These are phyloP conservation scores for Menura novaehollandiae DNA, from an alignment of 2,113 vertebrate genomes.

Conservation along the genomic window DNA sequence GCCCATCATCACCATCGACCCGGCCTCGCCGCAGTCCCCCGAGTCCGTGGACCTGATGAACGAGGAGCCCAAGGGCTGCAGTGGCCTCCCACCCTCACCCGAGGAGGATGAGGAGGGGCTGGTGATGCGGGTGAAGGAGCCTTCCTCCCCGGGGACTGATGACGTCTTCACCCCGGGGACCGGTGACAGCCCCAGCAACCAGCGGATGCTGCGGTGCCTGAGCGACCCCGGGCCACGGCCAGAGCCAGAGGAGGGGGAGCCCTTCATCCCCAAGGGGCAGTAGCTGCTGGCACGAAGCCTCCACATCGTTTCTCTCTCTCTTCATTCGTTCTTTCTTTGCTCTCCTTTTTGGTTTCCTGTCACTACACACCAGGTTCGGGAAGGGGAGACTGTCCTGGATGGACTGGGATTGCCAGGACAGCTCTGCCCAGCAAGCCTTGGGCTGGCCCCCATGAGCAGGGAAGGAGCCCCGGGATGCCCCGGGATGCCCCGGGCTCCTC, in stretches of 20 bases:
- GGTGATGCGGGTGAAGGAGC: slow-evolving; percentile 75
- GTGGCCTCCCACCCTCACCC: slow-evolving; percentile 12
- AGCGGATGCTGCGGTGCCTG: slow-evolving; percentile 87
- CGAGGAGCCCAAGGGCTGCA: slow-evolving; percentile 74
- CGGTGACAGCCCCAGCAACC: slow-evolving; percentile 72
- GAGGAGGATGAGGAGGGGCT: slow-evolving; percentile 78
- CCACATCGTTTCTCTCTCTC: not conserved
- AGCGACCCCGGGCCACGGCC: slow-evolving; percentile 91
- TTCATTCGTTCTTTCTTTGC: not conserved
- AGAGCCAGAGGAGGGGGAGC: slow-evolving; percentile 86
- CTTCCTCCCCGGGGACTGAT: slow-evolving; percentile 68
- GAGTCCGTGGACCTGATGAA: slow-evolving; percentile 82
- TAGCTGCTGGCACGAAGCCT: slow-evolving; percentile 6
- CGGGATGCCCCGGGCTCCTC: not conserved
- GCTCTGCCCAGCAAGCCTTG: not conserved
- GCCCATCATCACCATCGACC: slow-evolving; percentile 90
- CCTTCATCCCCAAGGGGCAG: slow-evolving; percentile 83
- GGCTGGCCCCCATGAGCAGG: not conserved
- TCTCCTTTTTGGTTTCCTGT: slow-evolving; percentile 14
- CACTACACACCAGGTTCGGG: not conserved
- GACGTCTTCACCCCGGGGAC: slow-evolving; percentile 73
- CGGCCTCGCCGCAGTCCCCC: slow-evolving; percentile 88
- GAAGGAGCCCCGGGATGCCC: not conserved
- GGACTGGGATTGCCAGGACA: not conserved
- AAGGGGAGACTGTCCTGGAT: not conserved